Conservation (phyloP, 2,797 vertebrate genomes). For the Xenentodon cancila region DNA sequence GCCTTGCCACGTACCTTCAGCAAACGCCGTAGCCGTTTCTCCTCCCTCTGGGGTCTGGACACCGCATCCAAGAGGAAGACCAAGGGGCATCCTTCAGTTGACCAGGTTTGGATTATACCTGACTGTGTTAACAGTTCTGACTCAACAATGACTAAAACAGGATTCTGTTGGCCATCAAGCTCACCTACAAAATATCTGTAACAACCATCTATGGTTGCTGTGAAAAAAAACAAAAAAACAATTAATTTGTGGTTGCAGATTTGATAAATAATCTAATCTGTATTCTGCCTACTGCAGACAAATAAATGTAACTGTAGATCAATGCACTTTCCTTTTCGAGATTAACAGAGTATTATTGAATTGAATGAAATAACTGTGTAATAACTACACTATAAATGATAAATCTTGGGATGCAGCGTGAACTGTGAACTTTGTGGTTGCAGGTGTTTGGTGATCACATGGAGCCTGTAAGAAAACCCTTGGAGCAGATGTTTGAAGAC, state of each 20-base stretch:
- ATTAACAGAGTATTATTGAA: too few relatives aligned
- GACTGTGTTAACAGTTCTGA: too few relatives aligned
- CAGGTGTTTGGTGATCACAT: conserved; percentile 93
- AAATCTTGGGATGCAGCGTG: neutral
- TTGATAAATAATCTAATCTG: too few relatives aligned
- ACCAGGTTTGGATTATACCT: conserved; percentile 82
- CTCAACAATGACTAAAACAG: too few relatives aligned
- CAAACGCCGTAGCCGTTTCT: conserved; percentile 95
- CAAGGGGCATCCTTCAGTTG: conserved; percentile 91
- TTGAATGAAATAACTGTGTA: neutral
- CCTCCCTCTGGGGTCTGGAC: conserved; percentile 97
- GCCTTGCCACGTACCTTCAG: conserved; percentile 91
- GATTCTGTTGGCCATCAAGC: too few relatives aligned
- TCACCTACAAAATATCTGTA: too few relatives aligned
- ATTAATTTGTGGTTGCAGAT: neutral
- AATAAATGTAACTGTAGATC: too few relatives aligned
- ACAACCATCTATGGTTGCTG: too few relatives aligned
- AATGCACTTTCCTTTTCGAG: too few relatives aligned
- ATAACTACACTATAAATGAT: neutral
- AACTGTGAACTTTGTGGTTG: conserved; percentile 22
- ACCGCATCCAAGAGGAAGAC: conserved; percentile 93
- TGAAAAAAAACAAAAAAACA: neutral
- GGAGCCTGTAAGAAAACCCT: conserved; percentile 86
- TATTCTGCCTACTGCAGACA: neutral
- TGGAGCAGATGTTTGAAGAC: conserved; percentile 90